Percentiles rank a stretch among this genome's conserved stretches.
These are phyloP conservation scores for Miniopterus natalensis DNA, from an alignment of 2,113 vertebrate genomes.

Conservation along the genomic window DNA sequence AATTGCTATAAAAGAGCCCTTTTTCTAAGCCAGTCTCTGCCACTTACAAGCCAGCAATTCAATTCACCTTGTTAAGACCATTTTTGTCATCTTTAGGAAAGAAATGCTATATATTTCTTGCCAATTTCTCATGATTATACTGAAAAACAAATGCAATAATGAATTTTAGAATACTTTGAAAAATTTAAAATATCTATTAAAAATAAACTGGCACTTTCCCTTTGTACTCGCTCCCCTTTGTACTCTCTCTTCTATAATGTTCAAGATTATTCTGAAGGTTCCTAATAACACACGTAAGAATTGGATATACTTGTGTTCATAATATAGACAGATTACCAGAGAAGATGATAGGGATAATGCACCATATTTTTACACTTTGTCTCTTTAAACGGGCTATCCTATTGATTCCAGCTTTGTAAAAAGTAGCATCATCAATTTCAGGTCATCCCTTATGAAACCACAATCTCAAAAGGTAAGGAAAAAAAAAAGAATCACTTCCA, in stretches of 20 bases:
- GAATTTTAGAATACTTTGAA: neutral
- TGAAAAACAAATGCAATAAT: conserved; percentile 29
- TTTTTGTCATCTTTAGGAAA: neutral
- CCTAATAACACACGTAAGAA: neutral
- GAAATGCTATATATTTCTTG: neutral
- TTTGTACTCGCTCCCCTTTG: neutral
- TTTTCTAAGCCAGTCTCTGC: neutral
- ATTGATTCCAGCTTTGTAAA: neutral
- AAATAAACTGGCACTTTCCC: neutral
- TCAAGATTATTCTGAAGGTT: neutral
- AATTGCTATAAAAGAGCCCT: neutral
- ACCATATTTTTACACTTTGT: neutral
- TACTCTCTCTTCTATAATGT: neutral
- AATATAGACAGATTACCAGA: neutral
- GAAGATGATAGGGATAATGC: neutral
- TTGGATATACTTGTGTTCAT: neutral
- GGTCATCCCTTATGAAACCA: neutral
- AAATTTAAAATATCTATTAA: neutral
- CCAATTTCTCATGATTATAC: neutral
- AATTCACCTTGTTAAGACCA: neutral
- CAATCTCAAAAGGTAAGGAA: neutral
- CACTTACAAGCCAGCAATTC: neutral
- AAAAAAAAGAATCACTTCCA: neutral
- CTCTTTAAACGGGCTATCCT: neutral
- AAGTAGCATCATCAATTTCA: neutral